Base-by-base conservation (phyloP, 2,888 invertebrate species). In the Stenichneumon culpator region DNA sequence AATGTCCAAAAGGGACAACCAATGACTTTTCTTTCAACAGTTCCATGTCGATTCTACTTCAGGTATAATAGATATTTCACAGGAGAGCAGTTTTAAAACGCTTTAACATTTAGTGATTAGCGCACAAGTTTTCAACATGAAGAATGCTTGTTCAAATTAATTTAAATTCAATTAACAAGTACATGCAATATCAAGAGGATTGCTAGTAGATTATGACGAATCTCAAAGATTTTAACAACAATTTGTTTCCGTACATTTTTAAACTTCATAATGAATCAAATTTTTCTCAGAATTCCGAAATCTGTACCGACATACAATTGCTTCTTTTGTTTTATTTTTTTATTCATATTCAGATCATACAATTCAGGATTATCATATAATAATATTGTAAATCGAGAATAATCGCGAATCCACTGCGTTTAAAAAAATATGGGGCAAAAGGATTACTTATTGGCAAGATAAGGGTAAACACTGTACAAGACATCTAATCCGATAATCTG, bases 251-350 rank as follows among this genome's bases (percentile, higher is more conserved):
- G 22, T 57, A 65, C 47, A 74, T 77, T 74, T 67, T 69, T 79
- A 63, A 57, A 65, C 28, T 73, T 74, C 75, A 60, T 67, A 63
- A 52, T 68, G 77, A 84, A 68, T 72, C 52, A 52, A 47, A 83
- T 72, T 83, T 52, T 52, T 19, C n/a, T 19, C 52, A 16, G 16
- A 52, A 19, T 52, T 19, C 19, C 19, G 16, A n/a, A 19, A 52
- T 52, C n/a, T 52, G 19, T 52, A n/a, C 19, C 1, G 5, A 19
- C 4, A 19, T 52, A 52, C 52, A 52, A 52, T 52, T n/a, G n/a
- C n/a, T n/a, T 52, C 19, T 52, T 52, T 52, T 52, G 0, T 6
- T 52, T 6, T 52, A 2, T 52, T 6, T 52, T 11, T 19, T 16
- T 19, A n/a, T 6, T n/a, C 52, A 7, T 5, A 52, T 19, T 5